Evolutionary conservation across 2,113 vertebrate species (phyloP).

Genomic region (Ceyx margarethae): DNA sequence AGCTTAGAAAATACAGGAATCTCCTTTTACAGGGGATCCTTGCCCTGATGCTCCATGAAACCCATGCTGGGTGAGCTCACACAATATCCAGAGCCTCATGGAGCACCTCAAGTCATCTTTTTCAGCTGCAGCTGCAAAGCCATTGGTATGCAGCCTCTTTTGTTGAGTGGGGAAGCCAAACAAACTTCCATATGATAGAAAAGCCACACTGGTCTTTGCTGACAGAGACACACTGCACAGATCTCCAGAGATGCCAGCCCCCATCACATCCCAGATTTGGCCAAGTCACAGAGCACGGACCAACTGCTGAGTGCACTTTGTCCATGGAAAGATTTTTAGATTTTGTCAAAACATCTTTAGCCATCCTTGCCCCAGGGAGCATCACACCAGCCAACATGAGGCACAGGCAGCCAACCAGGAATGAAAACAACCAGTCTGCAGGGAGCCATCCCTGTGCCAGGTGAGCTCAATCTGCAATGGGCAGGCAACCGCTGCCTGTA

Average conservation of each 20-base stretch:
- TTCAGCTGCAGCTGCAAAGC: neutral
- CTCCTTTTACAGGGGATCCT: neutral
- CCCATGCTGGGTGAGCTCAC: accelerated
- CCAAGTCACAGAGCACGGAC: neutral
- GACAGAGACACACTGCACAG: neutral
- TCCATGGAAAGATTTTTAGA: neutral
- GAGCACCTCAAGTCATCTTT: neutral
- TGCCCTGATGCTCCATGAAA: neutral
- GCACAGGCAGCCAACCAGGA: neutral
- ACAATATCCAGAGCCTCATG: neutral
- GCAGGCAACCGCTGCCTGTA: neutral
- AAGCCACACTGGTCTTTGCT: neutral
- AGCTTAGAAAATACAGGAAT: neutral
- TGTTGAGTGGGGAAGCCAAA: neutral
- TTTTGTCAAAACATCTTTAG: neutral
- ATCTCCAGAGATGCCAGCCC: neutral
- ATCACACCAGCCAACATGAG: neutral
- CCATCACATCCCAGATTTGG: neutral
- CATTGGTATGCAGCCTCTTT: neutral
- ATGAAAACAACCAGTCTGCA: neutral
- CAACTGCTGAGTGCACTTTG: neutral
- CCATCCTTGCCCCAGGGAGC: neutral
- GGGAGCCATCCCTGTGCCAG: neutral
- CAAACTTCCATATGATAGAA: neutral
- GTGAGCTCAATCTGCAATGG: neutral